Evolutionary conservation across 2,113 vertebrate species (phyloP).

Genomic region (Cariama cristata): DNA sequence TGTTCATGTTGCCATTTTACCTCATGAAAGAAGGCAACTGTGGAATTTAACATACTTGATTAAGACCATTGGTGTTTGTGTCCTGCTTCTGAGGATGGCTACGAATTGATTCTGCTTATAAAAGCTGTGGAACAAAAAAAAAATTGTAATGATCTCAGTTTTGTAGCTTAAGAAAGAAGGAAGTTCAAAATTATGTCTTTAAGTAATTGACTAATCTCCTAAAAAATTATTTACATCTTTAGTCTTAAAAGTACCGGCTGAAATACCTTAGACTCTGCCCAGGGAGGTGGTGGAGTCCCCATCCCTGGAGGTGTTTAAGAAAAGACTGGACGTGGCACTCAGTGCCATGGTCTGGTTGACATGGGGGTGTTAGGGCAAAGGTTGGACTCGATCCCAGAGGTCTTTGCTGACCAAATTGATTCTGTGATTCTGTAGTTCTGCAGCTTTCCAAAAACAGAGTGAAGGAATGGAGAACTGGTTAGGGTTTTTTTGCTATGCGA

Average conservation of each 20-base stretch:
- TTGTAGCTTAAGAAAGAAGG: not conserved
- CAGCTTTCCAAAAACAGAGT: not conserved
- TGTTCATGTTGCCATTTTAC: not conserved
- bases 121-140: not conserved
- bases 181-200: not conserved
- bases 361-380: no score
- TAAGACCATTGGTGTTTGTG: not conserved
- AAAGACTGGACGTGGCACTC: no score
- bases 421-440: no score
- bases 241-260: not conserved
- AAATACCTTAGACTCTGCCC: not conserved
- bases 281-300: no score
- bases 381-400: no score
- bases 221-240: not conserved
- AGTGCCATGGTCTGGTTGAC: no score
- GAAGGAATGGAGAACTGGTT: not conserved
- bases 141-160: not conserved
- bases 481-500: not conserved
- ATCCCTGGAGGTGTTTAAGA: no score
- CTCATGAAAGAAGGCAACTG: not conserved
- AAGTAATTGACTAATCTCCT: not conserved
- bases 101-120: not conserved
- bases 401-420: no score
- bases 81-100: not conserved
- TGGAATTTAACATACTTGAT: not conserved